Conservation (phyloP, 2,888 invertebrate genomes). For the Tenthredo scrophulariae region DNA sequence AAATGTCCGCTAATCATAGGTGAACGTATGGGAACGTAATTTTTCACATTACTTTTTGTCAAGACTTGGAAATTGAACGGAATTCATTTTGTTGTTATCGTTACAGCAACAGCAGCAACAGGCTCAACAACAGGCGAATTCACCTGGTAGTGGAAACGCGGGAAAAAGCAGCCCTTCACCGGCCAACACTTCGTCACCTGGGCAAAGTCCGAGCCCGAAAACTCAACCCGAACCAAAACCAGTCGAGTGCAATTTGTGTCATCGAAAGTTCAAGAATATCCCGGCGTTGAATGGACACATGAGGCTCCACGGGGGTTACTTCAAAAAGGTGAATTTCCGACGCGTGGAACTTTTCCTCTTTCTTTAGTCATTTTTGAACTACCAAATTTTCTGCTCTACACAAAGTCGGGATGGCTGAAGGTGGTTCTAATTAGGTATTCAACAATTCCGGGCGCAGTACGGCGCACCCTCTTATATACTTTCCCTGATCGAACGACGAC, state of each 20-base stretch:
- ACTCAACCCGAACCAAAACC: conserved; percentile 87
- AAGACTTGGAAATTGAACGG: background rate
- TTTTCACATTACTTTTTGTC: background rate
- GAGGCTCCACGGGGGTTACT: conserved; percentile 98
- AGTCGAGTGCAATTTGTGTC: conserved; percentile 96
- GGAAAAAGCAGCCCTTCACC: conserved; percentile 74
- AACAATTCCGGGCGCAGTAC: conserved; percentile 23
- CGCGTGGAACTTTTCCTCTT: background rate
- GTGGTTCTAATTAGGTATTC: conserved; percentile 46
- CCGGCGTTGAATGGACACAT: conserved; percentile 99
- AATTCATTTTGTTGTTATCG: background rate
- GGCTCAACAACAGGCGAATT: conserved; percentile 71
- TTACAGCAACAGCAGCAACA: conserved; percentile 69
- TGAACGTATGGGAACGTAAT: background rate
- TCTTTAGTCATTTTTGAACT: background rate
- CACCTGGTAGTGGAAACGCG: conserved; percentile 72
- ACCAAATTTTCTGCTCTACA: background rate
- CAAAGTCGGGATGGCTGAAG: background rate
- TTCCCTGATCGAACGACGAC: conserved; percentile 31
- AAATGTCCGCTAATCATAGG: background rate
- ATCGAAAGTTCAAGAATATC: conserved; percentile 97
- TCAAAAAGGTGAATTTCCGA: conserved; percentile 87
- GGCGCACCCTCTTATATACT: conserved; percentile 32
- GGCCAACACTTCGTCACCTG: conserved; percentile 71
- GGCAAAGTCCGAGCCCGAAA: conserved; percentile 59